phyloP scores from a whole-genome alignment of 2,113 vertebrate genomes.

The Potamarius usumacintae region DNA sequence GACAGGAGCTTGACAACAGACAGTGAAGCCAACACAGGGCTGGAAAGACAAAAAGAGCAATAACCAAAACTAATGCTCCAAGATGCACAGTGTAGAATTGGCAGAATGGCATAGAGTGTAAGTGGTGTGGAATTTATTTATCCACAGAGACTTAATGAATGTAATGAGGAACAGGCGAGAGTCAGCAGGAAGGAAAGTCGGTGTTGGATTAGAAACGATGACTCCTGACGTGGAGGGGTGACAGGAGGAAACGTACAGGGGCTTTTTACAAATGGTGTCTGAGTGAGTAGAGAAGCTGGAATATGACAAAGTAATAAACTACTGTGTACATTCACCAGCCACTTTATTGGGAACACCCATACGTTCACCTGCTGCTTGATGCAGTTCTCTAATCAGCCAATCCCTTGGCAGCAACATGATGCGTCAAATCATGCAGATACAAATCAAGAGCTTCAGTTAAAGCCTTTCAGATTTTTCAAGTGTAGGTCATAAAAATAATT shows the following conservation, averaged over 20 bases:
- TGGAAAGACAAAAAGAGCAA: not conserved
- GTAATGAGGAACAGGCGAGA: not conserved
- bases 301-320: not conserved
- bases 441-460: no score
- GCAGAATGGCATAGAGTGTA: not conserved
- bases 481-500: no score
- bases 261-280: not conserved
- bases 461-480: no score
- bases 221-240: not conserved
- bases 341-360: no score
- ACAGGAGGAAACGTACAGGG: not conserved
- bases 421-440: no score
- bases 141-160: not conserved
- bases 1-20: not conserved
- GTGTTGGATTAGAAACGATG: not conserved
- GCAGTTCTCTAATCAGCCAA: no score
- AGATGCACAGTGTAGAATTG: not conserved
- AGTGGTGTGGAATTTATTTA: not conserved
- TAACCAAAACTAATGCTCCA: not conserved
- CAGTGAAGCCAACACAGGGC: not conserved
- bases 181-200: not conserved
- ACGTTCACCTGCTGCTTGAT: no score
- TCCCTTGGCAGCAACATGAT: no score
- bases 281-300: not conserved
- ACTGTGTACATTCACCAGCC: no score